Evolutionary conservation across 1,140 invertebrate genomes (phyloP).

Genomic region (Sweltsa coloradensis): DNA sequence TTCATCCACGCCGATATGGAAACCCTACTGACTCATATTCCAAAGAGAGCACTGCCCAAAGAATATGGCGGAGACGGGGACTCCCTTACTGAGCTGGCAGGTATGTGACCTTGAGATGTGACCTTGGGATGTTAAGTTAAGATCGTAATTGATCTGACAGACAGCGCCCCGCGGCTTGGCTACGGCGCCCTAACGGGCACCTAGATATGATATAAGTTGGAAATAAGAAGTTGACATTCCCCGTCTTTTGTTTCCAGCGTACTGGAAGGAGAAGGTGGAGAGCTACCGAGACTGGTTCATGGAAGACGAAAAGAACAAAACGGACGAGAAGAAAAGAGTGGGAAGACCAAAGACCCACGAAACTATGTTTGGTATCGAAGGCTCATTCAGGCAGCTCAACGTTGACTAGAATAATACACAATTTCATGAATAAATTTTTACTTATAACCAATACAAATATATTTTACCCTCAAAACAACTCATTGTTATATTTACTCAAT

Average conservation of each 20-base stretch:
- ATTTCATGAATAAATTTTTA: no score
- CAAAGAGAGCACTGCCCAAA: slow-evolving; percentile 32
- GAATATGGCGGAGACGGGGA: slow-evolving; percentile 37
- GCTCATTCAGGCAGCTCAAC: slow-evolving; percentile 42
- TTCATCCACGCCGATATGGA: slow-evolving; percentile 26
- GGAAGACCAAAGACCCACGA: slow-evolving; percentile 41
- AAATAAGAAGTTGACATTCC: no score
- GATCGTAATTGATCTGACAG: no score
- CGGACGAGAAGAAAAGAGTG: slow-evolving; percentile 40
- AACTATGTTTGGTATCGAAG: slow-evolving; percentile 44
- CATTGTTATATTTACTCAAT: no score
- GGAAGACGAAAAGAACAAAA: slow-evolving; percentile 36
- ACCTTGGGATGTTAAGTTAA: no score
- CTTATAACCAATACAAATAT: no score
- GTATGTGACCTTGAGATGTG: no score
- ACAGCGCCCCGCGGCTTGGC: no score
- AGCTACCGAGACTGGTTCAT: slow-evolving; percentile 39
- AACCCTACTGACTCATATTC: slow-evolving; percentile 28
- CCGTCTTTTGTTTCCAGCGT: slow-evolving; percentile 26
- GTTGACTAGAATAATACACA: slow-evolving; percentile 26
- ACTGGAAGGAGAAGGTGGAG: slow-evolving; percentile 39
- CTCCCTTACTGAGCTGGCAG: slow-evolving; percentile 28
- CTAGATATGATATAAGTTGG: no score
- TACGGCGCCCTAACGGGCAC: no score
- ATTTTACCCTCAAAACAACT: no score